Evolutionary conservation across 1,140 invertebrate genomes (phyloP), one percentile per base, ranked within the genome.

Genomic region (Sipha flava): DNA sequence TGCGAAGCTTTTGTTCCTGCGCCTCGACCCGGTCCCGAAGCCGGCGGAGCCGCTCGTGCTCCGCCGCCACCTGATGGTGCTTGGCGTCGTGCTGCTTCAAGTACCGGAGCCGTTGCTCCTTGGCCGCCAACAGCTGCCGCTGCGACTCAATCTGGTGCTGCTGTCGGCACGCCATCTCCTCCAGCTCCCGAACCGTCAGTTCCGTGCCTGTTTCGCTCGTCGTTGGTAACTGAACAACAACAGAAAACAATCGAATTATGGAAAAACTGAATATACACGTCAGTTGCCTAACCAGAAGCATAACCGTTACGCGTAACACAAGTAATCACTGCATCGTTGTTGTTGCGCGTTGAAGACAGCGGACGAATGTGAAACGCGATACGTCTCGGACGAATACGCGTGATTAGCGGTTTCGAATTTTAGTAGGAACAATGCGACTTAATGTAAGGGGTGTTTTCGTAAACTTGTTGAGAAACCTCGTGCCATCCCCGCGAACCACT

Each of bases 91-190:
- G 94, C 86, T 95, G 93, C 87, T 97, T 95, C 83, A 98, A 90
- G 88, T 95, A 96, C 83, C 95, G 92, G 85, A 97, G 90, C 84
- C 96, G 89, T 88, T 98, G 95, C 86, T 96, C 94, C 85, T 94
- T 94, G 84, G 94, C 94, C 82, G 93, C 92, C 83, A 96, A 89
- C 85, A 95, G 88, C 88, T 95, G 93, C 85, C 95, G 92, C 88
- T 95, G 94, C 82, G 91, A 90, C 87, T 97, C 95, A 85, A 98
- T 96, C 89, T 98, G 95, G 86, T 95, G 94, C 88, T 97, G 95
- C 88, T 98, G 95, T 83, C 95, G 89, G 84, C 93, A 89, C 85
- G 95, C 95, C 94, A 98, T 97, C 86, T 95, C 95, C 89, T 95
- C 94, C 88, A 97, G 91, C 90, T 97, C 95, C 86, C 91, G 90